phyloP scores from a whole-genome alignment of 2,113 vertebrate genomes.

The Pituophis catenifer region DNA sequence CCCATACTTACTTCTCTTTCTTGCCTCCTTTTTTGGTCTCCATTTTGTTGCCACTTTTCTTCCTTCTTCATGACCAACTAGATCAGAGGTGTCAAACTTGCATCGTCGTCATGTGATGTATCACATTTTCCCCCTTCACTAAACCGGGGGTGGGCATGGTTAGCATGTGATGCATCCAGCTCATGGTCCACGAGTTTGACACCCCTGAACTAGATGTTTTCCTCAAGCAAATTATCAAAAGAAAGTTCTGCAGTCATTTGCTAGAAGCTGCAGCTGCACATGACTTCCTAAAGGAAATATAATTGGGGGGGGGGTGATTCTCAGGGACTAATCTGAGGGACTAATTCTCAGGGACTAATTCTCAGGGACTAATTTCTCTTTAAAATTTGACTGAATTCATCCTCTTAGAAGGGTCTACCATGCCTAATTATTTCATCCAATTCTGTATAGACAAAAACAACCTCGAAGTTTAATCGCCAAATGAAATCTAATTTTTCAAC shows the following conservation, averaged over 20 bases:
- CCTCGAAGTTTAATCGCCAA: not conserved
- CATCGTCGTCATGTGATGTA: no score
- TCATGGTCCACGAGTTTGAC: no score
- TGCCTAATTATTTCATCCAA: not conserved
- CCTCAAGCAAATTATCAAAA: not conserved
- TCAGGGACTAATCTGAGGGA: not conserved
- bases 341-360: no score
- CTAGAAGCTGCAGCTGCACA: not conserved
- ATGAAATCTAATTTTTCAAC: not conserved
- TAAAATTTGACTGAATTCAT: not conserved
- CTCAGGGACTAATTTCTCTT: not conserved
- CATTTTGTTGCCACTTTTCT: not conserved
- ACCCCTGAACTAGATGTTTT: not conserved
- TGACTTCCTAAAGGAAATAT: not conserved
- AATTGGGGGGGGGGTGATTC: not conserved
- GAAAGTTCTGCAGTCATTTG: not conserved
- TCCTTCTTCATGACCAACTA: not conserved
- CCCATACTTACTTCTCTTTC: not conserved
- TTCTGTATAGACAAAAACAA: not conserved
- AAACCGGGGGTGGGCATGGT: no score
- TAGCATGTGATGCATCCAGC: no score
- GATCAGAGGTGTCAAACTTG: not conserved
- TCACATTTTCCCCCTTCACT: no score
- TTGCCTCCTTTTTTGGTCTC: not conserved
- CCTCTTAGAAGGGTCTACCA: not conserved